These are phyloP conservation scores for Misgurnus mizolepis DNA, from an alignment of 2,113 vertebrate genomes.

Conservation along the genomic window DNA sequence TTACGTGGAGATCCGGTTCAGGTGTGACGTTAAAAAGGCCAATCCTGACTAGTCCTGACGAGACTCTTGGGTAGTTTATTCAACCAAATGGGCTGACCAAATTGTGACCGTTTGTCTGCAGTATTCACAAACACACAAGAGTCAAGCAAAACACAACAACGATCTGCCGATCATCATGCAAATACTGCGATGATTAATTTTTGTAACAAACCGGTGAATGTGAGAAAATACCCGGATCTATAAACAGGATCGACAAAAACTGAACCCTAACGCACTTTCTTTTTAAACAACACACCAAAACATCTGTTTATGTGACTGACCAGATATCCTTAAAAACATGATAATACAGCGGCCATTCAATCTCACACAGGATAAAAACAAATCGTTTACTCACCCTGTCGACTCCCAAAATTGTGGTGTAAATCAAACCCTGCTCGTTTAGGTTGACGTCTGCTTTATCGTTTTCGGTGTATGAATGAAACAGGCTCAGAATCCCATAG, in stretches of 20 bases:
- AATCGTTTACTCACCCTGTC: slow-evolving; percentile 63
- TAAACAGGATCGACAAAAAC: slow-evolving; percentile 4
- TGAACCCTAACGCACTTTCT: background rate
- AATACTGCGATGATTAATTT: background rate
- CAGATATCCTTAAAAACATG: background rate
- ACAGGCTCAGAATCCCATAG: slow-evolving; percentile 48
- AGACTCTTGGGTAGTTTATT: too few relatives aligned
- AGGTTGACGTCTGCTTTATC: background rate
- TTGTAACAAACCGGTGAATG: background rate
- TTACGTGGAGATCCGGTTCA: too few relatives aligned
- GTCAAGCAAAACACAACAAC: background rate
- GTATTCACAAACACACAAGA: background rate
- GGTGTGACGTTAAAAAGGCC: too few relatives aligned
- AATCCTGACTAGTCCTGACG: too few relatives aligned
- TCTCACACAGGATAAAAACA: slow-evolving; percentile 20
- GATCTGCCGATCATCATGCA: background rate
- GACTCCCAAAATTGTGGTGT: slow-evolving; percentile 43
- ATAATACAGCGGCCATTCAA: background rate
- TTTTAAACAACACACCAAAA: background rate
- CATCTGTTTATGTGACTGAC: background rate
- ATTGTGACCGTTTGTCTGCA: background rate
- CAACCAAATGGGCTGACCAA: too few relatives aligned
- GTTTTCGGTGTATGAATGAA: slow-evolving; percentile 14
- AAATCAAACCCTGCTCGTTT: slow-evolving; percentile 11
- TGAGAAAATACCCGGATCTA: slow-evolving; percentile 9